These are phyloP conservation scores for Chironomus striatipennis DNA, from an alignment of 1,140 invertebrate species.

Conservation along the genomic window DNA sequence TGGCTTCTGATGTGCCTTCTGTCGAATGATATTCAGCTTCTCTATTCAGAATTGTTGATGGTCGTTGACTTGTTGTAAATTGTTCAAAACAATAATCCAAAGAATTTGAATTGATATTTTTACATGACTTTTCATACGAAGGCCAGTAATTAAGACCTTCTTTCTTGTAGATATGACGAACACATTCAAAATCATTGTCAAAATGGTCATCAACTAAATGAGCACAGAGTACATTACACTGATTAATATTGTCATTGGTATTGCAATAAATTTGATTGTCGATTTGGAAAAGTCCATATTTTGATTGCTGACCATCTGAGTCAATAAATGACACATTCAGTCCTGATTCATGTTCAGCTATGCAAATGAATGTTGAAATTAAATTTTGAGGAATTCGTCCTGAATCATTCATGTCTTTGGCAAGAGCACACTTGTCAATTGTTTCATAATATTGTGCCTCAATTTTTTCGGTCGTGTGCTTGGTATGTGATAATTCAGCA, in stretches of 20 bases:
- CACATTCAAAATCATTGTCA: slow-evolving; percentile 56
- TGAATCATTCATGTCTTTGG: slow-evolving; percentile 44
- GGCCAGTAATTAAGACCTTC: slow-evolving; percentile 65
- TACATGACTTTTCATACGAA: slow-evolving; percentile 47
- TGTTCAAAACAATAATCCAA: not conserved
- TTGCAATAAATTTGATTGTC: slow-evolving; percentile 59
- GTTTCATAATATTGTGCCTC: no score
- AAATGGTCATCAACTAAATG: slow-evolving; percentile 55
- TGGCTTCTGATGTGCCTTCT: no score
- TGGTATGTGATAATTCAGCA: no score
- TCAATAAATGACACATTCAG: slow-evolving; percentile 51
- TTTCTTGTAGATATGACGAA: slow-evolving; percentile 48
- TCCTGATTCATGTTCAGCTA: slow-evolving; percentile 55
- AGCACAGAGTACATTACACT: slow-evolving; percentile 49
- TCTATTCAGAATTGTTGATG: not conserved
- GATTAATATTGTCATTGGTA: slow-evolving; percentile 45
- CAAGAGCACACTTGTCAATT: slow-evolving; percentile 46
- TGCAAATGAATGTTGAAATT: slow-evolving; percentile 53
- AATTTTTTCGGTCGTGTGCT: no score
- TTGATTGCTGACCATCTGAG: slow-evolving; percentile 46
- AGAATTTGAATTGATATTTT: not conserved
- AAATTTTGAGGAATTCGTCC: slow-evolving; percentile 43
- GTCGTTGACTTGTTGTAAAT: not conserved
- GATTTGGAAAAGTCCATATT: slow-evolving; percentile 62
- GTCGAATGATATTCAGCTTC: no score